Evolutionary conservation across 2,113 vertebrate genomes (phyloP), one percentile per base, ranked within the genome.

Genomic region (Halichoerus grypus): DNA sequence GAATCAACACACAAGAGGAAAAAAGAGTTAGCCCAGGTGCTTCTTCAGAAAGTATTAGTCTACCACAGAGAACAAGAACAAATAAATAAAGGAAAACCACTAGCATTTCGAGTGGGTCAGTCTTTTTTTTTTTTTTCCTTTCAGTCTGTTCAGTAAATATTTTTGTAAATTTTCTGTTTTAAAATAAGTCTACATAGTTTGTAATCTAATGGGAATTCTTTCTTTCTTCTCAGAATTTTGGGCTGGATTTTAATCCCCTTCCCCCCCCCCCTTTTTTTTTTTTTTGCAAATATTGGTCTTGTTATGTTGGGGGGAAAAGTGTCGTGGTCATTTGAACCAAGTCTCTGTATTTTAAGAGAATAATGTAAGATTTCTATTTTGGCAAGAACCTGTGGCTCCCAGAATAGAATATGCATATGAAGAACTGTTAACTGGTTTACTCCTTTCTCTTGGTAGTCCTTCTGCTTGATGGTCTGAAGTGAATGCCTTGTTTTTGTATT

Each of bases 31-130:
- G 99, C 99, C 0, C 99, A 99, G 98, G 99, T 99, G 92, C 99
- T 99, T 86, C 99, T 99, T 96, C 99, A 99, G 99, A 99, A 98
- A 98, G 99, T 99, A 59, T 98, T 99, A 98, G 98, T 97, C 91
- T 98, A 99, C 98, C 99, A 99, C 98, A 99, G 98, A 98, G 98
- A 99, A 97, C 99, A 99, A 98, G 99, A 99, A 96, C 98, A 96
- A 8, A 97, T 97, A 61, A 99, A 99, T 96, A 98, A 98, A 98
- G 99, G 99, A 97, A 99, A 99, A 81, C 99, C 99, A 0, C 97
- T 99, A 97, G 99, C 99, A 95, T 99, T 99, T 99, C 99, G 99
- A 99, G 99, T 99, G 96, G 99, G 99, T 99, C 98, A 99, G 99
- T 99, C 94, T 88, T 97, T 94, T 97, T 94, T 88, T 28, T 61